Base-by-base conservation (phyloP, 2,113 vertebrate genomes). In the Alethe castanea region DNA sequence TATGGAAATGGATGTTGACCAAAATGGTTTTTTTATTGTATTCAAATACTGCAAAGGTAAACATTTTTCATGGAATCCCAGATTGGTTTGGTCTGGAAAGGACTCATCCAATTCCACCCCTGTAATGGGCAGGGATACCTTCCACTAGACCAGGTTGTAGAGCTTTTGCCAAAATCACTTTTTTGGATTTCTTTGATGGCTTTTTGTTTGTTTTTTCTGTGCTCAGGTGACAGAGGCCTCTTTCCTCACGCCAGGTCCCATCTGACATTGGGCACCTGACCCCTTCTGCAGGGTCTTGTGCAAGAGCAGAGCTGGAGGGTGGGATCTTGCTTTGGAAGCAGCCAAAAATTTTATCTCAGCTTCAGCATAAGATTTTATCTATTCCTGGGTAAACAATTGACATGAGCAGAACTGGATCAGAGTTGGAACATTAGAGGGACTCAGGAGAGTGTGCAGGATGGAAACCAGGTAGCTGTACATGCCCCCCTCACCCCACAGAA, bases 381-480 rank as follows among this genome's bases (percentile, higher is more conserved):
- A 12, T 40, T 65, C 8, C 28, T 48, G 35, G 62, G 33, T 59
- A 50, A 83, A 54, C 17, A 66, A 76, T 1, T n/a, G 23, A 20
- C 4, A 4, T 4, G 6, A 23, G 60, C 73, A 67, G 53, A 64
- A 7, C 48, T 7, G 52, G 79, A 56, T 69, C 42, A n/a, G 73
- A 78, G 64, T 0, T 67, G 66, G 33, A 73, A 7, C 25, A 6
- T 23, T 5, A 47, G 45, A 50, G 71, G 24, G 19, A 12, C 69
- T 47, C 15, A 5, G 50, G 61, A 28, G 33, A 28, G 31, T 1
- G 29, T 54, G 56, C 31, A 77, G 20, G 69, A 19, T 33, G 57
- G 70, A 36, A 31, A 50, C 6, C 59, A 54, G 36, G n/a, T 80
- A 38, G 4, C 11, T 57, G 71, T 24, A 9, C 0, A 0, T n/a